Evolutionary conservation across 2,113 vertebrate genomes (phyloP), one percentile per base, ranked within the genome.

Genomic region (Pyrgilauda ruficollis): DNA sequence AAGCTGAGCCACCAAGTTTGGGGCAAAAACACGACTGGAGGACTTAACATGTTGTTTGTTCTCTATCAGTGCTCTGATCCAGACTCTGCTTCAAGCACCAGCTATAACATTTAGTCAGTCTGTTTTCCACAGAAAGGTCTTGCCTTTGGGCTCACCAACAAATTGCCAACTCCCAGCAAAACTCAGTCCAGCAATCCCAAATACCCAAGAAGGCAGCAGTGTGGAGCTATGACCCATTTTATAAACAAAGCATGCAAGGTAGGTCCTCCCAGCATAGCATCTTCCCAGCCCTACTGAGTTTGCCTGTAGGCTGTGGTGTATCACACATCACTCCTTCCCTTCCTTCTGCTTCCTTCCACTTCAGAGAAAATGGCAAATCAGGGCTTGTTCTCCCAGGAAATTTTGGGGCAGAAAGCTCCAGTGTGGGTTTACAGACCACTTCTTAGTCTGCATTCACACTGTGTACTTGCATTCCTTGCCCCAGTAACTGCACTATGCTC

Each of bases 21-120:
- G 35, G 24, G 56, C 50, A 85, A 78, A 80, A 81, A 44, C 31
- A 67, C 0, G 15, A 35, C 76, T 35, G 30, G 24, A 86, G 22
- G 31, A 74, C 26, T 23, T 11, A 13, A 55, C 0, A 0, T 2
- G 3, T 2, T 61, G 23, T 41, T 75, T 87, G 22, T 6, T 67
- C 39, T 74, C 59, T 59, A 61, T 21, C 67, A 53, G 55, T 5
- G 17, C 24, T 74, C 52, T 56, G 28, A 52, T 79, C 33, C 43
- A 87, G 53, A 56, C 66, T 18, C 30, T 30, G n/a, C 61, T 87
- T 37, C n/a, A 46, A 50, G 41, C 39, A 78, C 11, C 16, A 67
- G 16, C 37, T 66, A 1, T 4, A 76, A 53, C 50, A 59, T 30
- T 64, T 22, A 75, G 37, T 23, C 39, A 63, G 33, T 2, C 30